phyloP scores from a whole-genome alignment of 2,888 invertebrate genomes.

The Nymphalis urticae region DNA sequence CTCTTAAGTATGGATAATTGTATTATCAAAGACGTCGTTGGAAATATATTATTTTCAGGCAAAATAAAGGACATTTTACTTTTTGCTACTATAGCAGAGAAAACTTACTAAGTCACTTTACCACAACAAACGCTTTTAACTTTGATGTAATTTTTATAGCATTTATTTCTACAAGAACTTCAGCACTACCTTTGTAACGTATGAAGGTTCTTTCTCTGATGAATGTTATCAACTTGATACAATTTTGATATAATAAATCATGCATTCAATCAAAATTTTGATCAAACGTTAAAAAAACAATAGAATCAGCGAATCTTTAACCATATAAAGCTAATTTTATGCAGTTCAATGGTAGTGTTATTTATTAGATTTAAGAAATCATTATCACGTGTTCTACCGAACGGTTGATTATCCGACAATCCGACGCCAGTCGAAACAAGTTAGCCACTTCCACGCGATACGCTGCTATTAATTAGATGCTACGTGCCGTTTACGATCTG shows the following conservation, averaged over 20 bases:
- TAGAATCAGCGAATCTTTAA: no score
- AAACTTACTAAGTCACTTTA: slow-evolving; percentile 25
- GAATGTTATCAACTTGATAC: no score
- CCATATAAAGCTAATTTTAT: no score
- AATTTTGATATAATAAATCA: no score
- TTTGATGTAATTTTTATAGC: slow-evolving; percentile 13
- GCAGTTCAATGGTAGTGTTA: background rate
- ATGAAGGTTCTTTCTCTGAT: no score
- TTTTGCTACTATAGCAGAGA: slow-evolving; percentile 40
- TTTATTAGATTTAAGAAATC: slow-evolving; percentile 68
- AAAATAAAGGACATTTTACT: slow-evolving; percentile 41
- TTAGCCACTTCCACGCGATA: slow-evolving; percentile 71
- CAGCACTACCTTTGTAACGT: background rate
- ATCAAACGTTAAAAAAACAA: no score
- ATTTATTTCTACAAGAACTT: background rate
- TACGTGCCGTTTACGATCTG: slow-evolving; percentile 69
- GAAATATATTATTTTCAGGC: slow-evolving; percentile 61
- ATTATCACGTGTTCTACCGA: slow-evolving; percentile 76
- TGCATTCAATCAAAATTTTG: no score
- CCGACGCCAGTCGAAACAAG: slow-evolving; percentile 70
- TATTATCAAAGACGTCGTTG: slow-evolving; percentile 68
- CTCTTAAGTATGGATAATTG: slow-evolving; percentile 68
- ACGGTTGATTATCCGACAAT: slow-evolving; percentile 45
- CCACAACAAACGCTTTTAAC: slow-evolving; percentile 10
- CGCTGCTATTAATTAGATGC: slow-evolving; percentile 71